Conservation (phyloP, 2,113 vertebrate genomes). For the Nothobranchius furzeri region DNA sequence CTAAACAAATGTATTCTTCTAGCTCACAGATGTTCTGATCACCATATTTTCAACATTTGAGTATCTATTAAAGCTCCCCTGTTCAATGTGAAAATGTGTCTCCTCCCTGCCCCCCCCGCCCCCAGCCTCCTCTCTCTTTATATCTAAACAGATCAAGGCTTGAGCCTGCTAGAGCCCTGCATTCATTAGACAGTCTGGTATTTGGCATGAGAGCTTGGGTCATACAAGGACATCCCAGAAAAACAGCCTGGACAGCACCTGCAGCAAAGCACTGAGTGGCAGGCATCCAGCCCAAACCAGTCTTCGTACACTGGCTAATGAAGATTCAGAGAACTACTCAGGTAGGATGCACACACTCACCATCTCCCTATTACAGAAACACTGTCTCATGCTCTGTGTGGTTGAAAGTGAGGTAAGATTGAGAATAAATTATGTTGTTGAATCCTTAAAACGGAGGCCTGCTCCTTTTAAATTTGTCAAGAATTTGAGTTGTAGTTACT, state of each 20-base stretch:
- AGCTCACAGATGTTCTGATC: not conserved
- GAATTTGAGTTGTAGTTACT: slow-evolving; percentile 74
- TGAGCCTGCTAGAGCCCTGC: slow-evolving; percentile 61
- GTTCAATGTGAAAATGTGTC: slow-evolving; percentile 7
- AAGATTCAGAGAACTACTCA: slow-evolving; percentile 21
- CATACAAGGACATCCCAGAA: slow-evolving; percentile 77
- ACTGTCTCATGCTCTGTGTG: not conserved
- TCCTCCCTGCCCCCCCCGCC: not conserved
- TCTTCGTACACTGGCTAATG: slow-evolving; percentile 37
- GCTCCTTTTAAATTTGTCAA: slow-evolving; percentile 48
- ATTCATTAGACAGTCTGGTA: slow-evolving; percentile 72
- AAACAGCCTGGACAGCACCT: slow-evolving; percentile 75
- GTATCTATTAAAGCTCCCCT: not conserved
- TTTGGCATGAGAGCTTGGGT: slow-evolving; percentile 72
- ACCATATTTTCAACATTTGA: not conserved
- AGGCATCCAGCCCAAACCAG: slow-evolving; percentile 63
- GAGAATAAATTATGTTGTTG: slow-evolving; percentile 29
- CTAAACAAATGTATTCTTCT: too few species aligned
- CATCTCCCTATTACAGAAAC: not conserved
- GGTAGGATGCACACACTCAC: slow-evolving; percentile 16
- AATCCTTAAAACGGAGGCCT: slow-evolving; percentile 32
- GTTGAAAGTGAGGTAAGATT: slow-evolving; percentile 20
- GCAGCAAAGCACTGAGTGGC: slow-evolving; percentile 68
- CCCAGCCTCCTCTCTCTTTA: not conserved
- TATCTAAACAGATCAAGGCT: slow-evolving; percentile 17